Percentiles rank a stretch among this genome's conserved stretches.
Conservation (phyloP, 2,888 invertebrate genomes). For the Caradrina clavipalpis region DNA sequence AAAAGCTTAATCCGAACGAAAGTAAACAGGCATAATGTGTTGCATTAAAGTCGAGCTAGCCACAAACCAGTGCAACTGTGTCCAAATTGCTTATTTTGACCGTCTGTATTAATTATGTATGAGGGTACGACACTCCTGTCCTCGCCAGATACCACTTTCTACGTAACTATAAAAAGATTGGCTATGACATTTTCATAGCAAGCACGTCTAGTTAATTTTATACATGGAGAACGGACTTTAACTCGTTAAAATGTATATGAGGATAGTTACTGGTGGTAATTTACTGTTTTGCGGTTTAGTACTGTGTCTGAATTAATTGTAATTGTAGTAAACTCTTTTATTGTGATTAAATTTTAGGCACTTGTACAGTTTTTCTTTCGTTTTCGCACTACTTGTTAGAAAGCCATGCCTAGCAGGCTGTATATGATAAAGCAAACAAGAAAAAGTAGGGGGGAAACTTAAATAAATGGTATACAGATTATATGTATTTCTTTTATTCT, state of each 20-base stretch:
- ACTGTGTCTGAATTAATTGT: conserved; percentile 33
- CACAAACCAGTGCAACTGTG: conserved; percentile 85
- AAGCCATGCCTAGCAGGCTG: background rate
- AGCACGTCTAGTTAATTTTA: conserved; percentile 68
- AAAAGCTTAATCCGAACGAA: conserved; percentile 38
- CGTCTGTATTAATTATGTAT: conserved; percentile 86
- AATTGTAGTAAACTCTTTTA: conserved; percentile 5
- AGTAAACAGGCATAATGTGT: conserved; percentile 74
- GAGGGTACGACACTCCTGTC: conserved; percentile 74
- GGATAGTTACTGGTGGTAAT: conserved; percentile 43
- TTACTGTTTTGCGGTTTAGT: conserved; percentile 35
- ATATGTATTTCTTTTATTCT: conserved; percentile 2
- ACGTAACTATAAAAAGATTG: conserved; percentile 72
- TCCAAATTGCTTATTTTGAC: conserved; percentile 88
- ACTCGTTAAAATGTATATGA: conserved; percentile 59
- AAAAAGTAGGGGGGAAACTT: background rate
- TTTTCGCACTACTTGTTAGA: too few species aligned
- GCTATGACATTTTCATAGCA: conserved; percentile 68
- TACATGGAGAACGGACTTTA: conserved; percentile 49
- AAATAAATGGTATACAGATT: background rate
- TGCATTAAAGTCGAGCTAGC: conserved; percentile 83
- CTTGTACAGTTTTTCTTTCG: too few species aligned
- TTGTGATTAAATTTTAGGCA: background rate
- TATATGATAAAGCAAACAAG: background rate
- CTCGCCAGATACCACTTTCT: conserved; percentile 72